These are phyloP conservation scores for Lepus oiostolus DNA, from an alignment of 2,797 vertebrate species.

Conservation along the genomic window DNA sequence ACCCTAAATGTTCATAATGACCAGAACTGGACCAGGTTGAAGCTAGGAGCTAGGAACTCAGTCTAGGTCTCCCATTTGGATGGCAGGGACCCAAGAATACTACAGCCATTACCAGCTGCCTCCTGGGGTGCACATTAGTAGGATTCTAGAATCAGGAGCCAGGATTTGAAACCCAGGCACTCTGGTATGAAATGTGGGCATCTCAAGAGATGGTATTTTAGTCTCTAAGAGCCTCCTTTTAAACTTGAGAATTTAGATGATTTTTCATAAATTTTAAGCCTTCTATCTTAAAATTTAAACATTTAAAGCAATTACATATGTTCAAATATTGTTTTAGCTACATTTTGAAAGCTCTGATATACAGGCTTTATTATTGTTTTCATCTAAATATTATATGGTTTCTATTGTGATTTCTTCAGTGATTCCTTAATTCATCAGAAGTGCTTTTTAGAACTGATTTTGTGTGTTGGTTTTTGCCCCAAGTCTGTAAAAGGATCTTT, in stretches of 20 bases:
- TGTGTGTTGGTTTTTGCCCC: background rate
- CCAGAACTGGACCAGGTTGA: too few species aligned
- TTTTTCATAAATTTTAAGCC: conserved; percentile 38
- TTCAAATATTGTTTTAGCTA: background rate
- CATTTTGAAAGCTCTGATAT: conserved; percentile 12
- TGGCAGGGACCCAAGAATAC: too few species aligned
- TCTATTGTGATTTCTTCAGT: conserved; percentile 23
- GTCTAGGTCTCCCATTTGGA: too few species aligned
- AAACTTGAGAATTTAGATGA: conserved; percentile 16
- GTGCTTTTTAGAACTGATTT: background rate
- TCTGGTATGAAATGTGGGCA: too few species aligned
- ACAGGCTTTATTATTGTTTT: background rate
- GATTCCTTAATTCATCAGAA: background rate
- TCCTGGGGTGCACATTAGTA: too few species aligned
- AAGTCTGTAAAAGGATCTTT: background rate
- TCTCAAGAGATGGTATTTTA: too few species aligned
- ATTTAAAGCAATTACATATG: background rate
- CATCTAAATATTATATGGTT: conserved; percentile 22
- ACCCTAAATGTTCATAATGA: too few species aligned
- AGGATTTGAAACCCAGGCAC: too few species aligned
- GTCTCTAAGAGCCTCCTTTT: background rate
- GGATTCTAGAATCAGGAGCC: too few species aligned
- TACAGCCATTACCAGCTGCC: too few species aligned
- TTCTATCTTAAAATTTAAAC: conserved; percentile 15
- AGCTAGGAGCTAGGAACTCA: too few species aligned